Conservation (phyloP, 1,140 invertebrate genomes). For the Zaprionus davidi region DNA sequence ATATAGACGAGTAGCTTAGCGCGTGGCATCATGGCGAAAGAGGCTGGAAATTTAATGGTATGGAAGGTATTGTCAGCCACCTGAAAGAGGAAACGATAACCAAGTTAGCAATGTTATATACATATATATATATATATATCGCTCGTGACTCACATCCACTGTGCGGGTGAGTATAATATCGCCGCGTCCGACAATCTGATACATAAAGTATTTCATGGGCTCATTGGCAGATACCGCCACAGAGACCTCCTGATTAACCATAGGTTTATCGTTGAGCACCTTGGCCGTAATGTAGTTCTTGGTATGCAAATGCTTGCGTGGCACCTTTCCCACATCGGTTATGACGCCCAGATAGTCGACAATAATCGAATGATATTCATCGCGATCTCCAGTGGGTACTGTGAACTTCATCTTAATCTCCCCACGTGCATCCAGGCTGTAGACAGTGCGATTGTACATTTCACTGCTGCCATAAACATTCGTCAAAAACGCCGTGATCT, state of each 20-base stretch:
- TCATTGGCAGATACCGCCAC: conserved; percentile 93
- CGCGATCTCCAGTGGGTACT: conserved; percentile 86
- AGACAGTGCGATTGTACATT: conserved; percentile 86
- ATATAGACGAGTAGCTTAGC: conserved; percentile 92
- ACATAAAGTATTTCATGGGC: conserved; percentile 90
- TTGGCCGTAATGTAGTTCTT: conserved; percentile 91
- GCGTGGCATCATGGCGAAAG: conserved; percentile 92
- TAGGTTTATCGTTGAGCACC: conserved; percentile 88
- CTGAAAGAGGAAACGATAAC: not conserved
- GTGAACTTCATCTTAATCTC: conserved; percentile 89
- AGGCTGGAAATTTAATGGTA: conserved; percentile 88
- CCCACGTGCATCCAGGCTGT: conserved; percentile 88
- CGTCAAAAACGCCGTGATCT: conserved; percentile 87
- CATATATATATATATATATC: no score
- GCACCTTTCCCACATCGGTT: conserved; percentile 90
- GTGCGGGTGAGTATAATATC: conserved; percentile 91
- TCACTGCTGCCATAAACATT: conserved; percentile 88
- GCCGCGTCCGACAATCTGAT: conserved; percentile 94
- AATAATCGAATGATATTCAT: conserved; percentile 83
- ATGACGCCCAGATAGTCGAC: conserved; percentile 87
- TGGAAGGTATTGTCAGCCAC: conserved; percentile 80
- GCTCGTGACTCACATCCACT: conserved; percentile 85
- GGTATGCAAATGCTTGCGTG: conserved; percentile 89
- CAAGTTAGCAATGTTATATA: not conserved
- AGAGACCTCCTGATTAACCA: conserved; percentile 91